Evolutionary conservation across 2,797 vertebrate species (phyloP).

Genomic region (Zenarchopterus dispar): DNA sequence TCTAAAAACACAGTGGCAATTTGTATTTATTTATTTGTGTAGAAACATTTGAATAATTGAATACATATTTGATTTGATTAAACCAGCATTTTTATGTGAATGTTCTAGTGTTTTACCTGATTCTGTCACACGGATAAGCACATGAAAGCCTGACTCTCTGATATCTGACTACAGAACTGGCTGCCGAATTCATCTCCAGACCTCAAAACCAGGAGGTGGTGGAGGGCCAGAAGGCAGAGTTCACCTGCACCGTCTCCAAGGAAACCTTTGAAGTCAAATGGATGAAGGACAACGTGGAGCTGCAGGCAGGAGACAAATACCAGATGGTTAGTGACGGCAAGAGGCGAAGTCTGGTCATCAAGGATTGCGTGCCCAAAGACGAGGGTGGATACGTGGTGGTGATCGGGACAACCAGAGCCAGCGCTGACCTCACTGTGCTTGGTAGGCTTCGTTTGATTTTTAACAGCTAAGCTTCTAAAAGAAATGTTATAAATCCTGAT

Average conservation of each 20-base stretch:
- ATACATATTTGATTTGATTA: too few species aligned
- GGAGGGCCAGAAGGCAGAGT: conserved; percentile 92
- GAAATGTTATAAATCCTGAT: too few species aligned
- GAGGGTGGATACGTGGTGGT: conserved; percentile 87
- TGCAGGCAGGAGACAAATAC: conserved; percentile 90
- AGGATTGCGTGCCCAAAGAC: conserved; percentile 84
- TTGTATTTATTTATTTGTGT: too few species aligned
- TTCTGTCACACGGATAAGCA: too few species aligned
- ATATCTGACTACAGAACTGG: conserved; percentile 85
- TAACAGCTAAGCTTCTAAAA: too few species aligned
- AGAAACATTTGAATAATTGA: too few species aligned
- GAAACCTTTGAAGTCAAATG: conserved; percentile 91
- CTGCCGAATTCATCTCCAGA: conserved; percentile 94
- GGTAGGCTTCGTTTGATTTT: conserved; percentile 76
- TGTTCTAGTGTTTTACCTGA: too few species aligned
- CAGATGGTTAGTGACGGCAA: conserved; percentile 91
- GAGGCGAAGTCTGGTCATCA: conserved; percentile 87
- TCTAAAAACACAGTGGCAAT: too few species aligned
- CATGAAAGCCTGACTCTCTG: neutral
- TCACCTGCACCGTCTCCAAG: conserved; percentile 94
- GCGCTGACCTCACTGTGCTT: conserved; percentile 88
- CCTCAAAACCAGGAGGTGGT: conserved; percentile 92
- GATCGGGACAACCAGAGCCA: conserved; percentile 89
- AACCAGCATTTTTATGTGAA: too few species aligned
- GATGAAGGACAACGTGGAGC: conserved; percentile 83